Percentiles rank a stretch among this genome's conserved stretches.
Conservation (phyloP, 2,113 vertebrate species). For the Paradoxurus hermaphroditus region DNA sequence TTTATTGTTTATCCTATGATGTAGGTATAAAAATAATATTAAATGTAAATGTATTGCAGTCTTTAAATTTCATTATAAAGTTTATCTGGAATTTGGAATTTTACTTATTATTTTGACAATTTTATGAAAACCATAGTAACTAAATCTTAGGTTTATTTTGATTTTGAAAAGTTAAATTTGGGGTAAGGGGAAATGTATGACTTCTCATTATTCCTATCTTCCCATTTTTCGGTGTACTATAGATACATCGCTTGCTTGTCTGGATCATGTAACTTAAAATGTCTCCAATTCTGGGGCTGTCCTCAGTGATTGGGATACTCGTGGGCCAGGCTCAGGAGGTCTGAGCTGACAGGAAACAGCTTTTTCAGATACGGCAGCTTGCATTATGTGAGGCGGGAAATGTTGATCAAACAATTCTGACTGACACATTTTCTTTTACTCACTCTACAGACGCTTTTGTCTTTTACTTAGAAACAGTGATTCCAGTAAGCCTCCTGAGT, state of each 20-base stretch:
- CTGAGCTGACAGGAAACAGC: neutral
- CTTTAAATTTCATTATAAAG: conserved; percentile 43
- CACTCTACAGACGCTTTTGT: neutral
- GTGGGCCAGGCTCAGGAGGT: neutral
- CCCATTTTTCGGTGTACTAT: neutral
- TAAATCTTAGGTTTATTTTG: conserved; percentile 17
- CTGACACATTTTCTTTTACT: neutral
- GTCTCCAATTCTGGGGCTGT: neutral
- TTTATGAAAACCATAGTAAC: conserved; percentile 42
- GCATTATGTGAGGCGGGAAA: neutral
- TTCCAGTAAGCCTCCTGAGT: neutral
- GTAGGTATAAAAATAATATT: neutral
- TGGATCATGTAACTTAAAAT: conserved; percentile 8
- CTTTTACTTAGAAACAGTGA: neutral
- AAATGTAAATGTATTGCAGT: conserved; percentile 40
- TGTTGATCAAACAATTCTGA: neutral
- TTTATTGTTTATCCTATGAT: conserved; percentile 27
- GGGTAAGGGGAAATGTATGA: neutral
- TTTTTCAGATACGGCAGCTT: neutral
- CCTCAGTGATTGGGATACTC: neutral
- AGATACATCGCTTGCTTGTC: neutral
- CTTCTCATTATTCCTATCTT: neutral
- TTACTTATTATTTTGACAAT: conserved; percentile 29
- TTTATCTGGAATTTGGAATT: conserved; percentile 55
- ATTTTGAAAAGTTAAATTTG: conserved; percentile 57